Evolutionary conservation across 2,888 invertebrate genomes (phyloP).

Genomic region (Caenorhabditis wallacei): DNA sequence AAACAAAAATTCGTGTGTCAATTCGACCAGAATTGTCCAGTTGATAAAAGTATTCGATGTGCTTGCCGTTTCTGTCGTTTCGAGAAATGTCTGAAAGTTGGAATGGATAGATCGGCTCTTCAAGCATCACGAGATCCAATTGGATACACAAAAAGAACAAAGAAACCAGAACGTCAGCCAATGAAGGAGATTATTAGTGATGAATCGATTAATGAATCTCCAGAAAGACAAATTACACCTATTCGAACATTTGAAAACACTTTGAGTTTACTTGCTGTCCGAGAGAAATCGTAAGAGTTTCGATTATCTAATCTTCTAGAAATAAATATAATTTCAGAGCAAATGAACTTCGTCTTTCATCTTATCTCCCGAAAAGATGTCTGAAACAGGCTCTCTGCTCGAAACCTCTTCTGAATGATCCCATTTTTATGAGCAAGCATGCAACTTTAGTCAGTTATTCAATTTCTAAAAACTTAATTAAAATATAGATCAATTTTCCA

Average conservation of each 20-base stretch:
- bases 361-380: constrained; percentile 53
- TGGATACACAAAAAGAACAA: constrained; percentile 82
- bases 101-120: constrained; percentile 77
- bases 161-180: constrained; percentile 60
- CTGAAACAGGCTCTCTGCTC: constrained; percentile 59
- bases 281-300: constrained; percentile 47
- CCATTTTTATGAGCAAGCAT: constrained; percentile 60
- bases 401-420: constrained; percentile 57
- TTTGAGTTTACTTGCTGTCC: constrained; percentile 16
- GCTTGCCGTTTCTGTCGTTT: constrained; percentile 82
- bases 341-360: constrained; percentile 55
- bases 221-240: constrained; percentile 37
- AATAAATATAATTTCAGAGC: constrained; percentile 49
- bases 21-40: constrained; percentile 76
- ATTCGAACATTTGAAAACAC: constrained; percentile 29
- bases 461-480: not conserved
- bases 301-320: not conserved
- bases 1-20: constrained; percentile 82
- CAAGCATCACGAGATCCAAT: constrained; percentile 83
- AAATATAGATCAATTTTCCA: constrained; percentile 2
- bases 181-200: constrained; percentile 24
- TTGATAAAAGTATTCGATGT: constrained; percentile 80
- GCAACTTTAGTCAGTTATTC: constrained; percentile 44
- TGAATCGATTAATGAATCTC: constrained; percentile 27
- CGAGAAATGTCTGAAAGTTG: constrained; percentile 75